These are phyloP conservation scores for Ophioninae sp. DNA, from an alignment of 2,888 invertebrate species.

Conservation along the genomic window DNA sequence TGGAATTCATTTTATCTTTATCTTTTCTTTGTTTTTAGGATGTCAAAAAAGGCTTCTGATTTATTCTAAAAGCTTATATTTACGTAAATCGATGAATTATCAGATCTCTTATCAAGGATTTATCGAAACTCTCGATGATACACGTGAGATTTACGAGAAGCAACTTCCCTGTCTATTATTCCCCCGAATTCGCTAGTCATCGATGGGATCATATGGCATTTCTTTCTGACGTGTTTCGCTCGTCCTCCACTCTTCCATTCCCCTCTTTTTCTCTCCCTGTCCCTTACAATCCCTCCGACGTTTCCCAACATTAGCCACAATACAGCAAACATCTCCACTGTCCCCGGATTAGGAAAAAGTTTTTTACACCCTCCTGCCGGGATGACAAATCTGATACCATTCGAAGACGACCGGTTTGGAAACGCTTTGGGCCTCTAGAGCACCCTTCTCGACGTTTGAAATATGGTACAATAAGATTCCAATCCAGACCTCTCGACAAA, in stretches of 20 bases:
- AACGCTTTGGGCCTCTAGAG: slow-evolving; percentile 13
- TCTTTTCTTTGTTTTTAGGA: no score
- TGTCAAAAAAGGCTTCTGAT: no score
- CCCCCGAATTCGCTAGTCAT: background rate
- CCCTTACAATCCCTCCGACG: slow-evolving; percentile 7
- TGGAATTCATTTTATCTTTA: no score
- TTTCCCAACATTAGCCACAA: slow-evolving; percentile 23
- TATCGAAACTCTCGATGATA: slow-evolving; percentile 30
- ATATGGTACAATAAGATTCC: slow-evolving; percentile 54
- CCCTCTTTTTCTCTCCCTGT: slow-evolving; percentile 10
- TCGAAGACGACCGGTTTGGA: slow-evolving; percentile 10
- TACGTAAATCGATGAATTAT: background rate
- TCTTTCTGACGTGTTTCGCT: slow-evolving; percentile 5
- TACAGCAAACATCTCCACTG: slow-evolving; percentile 8
- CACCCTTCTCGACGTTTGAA: slow-evolving; percentile 41
- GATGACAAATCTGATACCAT: slow-evolving; percentile 44
- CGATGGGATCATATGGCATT: background rate
- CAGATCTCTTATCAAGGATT: background rate
- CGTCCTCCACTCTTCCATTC: background rate
- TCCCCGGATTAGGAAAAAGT: slow-evolving; percentile 18
- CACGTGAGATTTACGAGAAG: slow-evolving; percentile 11
- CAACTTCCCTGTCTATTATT: slow-evolving; percentile 7
- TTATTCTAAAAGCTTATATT: background rate
- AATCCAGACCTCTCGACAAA: slow-evolving; percentile 33
- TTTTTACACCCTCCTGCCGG: background rate